Conservation (phyloP, 1,140 invertebrate genomes). For the Apolygus lucorum region DNA sequence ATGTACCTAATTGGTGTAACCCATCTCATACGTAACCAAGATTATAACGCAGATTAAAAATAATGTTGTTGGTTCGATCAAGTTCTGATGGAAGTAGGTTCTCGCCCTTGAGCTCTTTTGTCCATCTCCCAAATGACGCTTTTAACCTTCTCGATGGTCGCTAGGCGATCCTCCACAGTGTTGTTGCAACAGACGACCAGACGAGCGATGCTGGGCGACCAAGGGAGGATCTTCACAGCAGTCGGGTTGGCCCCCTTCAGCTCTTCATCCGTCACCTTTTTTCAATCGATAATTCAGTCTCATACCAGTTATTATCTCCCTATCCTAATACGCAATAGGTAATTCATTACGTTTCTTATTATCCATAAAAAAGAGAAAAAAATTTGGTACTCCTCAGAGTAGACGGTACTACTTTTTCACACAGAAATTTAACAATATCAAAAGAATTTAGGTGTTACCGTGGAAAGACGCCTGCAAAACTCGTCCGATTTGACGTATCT, state of each 20-base stretch:
- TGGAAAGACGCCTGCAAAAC: slow-evolving; percentile 44
- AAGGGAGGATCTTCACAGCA: slow-evolving; percentile 47
- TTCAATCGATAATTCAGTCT: too few species aligned
- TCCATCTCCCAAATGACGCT: slow-evolving; percentile 48
- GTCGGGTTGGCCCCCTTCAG: slow-evolving; percentile 42
- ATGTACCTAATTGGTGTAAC: too few species aligned
- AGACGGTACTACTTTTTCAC: too few species aligned
- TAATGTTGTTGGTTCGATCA: too few species aligned
- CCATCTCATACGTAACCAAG: too few species aligned
- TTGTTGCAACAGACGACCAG: slow-evolving; percentile 62
- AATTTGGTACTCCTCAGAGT: too few species aligned
- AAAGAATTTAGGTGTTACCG: neutral
- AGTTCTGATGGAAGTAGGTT: neutral
- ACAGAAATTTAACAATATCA: neutral
- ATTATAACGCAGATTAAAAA: too few species aligned
- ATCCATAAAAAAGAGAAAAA: slow-evolving; percentile 22
- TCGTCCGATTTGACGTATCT: slow-evolving; percentile 43
- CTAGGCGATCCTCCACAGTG: slow-evolving; percentile 48
- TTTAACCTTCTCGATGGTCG: slow-evolving; percentile 52
- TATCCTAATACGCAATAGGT: too few species aligned
- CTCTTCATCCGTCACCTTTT: slow-evolving; percentile 48
- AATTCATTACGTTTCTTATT: neutral
- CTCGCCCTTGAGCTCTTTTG: neutral
- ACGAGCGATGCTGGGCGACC: slow-evolving; percentile 46
- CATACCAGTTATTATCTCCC: neutral